These are phyloP conservation scores for Trachelipus rathkii DNA, from an alignment of 1,140 invertebrate genomes.

Conservation along the genomic window DNA sequence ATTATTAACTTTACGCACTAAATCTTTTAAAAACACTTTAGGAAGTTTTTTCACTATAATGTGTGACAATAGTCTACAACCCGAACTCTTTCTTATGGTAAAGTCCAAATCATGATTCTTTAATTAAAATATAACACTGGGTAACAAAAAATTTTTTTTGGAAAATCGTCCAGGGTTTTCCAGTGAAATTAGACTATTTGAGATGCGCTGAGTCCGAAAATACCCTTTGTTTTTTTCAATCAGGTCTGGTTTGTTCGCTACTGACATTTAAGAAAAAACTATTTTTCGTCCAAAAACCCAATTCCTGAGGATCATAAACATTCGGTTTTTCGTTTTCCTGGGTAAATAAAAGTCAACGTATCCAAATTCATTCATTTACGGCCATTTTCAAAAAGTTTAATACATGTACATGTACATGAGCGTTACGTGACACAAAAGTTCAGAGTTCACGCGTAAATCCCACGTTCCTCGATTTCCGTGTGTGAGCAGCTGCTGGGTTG, in stretches of 20 bases:
- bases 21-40: no score
- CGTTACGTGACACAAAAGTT: constrained; percentile 26
- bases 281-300: constrained; percentile 5
- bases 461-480: constrained; percentile 20
- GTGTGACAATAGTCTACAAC: no score
- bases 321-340: neutral
- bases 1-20: no score
- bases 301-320: constrained; percentile 14
- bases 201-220: constrained; percentile 12
- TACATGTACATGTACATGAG: constrained; percentile 5
- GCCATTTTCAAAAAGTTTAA: neutral
- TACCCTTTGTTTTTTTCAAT: neutral
- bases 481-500: constrained; percentile 22
- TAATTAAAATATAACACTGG: no score
- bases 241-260: neutral
- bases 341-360: constrained; percentile 20
- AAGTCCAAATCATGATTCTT: no score
- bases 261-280: neutral
- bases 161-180: neutral
- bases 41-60: no score
- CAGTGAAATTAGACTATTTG: constrained; percentile 6
- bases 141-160: constrained; percentile 5
- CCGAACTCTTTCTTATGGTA: no score
- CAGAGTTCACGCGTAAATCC: constrained; percentile 26
- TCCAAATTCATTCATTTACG: constrained; percentile 13